phyloP scores from a whole-genome alignment of 2,797 vertebrate genomes.

The Phrynocephalus vlangalii region DNA sequence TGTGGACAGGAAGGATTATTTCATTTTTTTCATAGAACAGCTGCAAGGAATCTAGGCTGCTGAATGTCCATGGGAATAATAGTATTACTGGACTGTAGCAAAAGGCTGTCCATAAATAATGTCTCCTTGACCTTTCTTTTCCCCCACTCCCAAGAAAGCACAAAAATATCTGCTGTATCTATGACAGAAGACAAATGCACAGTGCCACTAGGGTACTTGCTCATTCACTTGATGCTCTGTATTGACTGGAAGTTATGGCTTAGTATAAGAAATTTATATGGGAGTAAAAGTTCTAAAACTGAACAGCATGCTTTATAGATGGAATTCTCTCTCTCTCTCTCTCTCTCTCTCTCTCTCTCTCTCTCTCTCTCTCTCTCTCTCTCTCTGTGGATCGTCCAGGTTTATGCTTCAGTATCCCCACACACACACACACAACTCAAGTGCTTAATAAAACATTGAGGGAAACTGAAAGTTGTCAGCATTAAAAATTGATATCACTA shows the following conservation, averaged over 20 bases:
- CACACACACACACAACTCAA: not conserved
- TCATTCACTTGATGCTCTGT: slow-evolving; percentile 14
- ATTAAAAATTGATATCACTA: not conserved
- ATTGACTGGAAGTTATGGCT: slow-evolving; percentile 25
- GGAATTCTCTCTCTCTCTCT: slow-evolving; percentile 1
- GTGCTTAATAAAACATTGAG: slow-evolving; percentile 24
- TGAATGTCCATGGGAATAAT: slow-evolving; percentile 6
- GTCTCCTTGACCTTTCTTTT: slow-evolving; percentile 17
- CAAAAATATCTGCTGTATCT: not conserved
- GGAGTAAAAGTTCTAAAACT: slow-evolving; percentile 36
- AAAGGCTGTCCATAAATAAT: slow-evolving; percentile 30
- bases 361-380: too few relatives aligned
- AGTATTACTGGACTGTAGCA: not conserved
- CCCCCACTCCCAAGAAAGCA: slow-evolving; percentile 8
- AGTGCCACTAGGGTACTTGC: not conserved
- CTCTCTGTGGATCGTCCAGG: not conserved
- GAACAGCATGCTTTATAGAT: slow-evolving; percentile 18
- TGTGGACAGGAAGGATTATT: not conserved
- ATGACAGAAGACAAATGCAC: slow-evolving; percentile 18
- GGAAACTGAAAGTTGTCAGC: slow-evolving; percentile 8
- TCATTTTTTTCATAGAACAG: not conserved
- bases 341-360: not conserved
- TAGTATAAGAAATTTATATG: slow-evolving; percentile 30
- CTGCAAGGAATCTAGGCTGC: not conserved
- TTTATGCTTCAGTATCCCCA: not conserved